Evolutionary conservation across 1,140 invertebrate species (phyloP).

Genomic region (Cataglyphis hispanica): DNA sequence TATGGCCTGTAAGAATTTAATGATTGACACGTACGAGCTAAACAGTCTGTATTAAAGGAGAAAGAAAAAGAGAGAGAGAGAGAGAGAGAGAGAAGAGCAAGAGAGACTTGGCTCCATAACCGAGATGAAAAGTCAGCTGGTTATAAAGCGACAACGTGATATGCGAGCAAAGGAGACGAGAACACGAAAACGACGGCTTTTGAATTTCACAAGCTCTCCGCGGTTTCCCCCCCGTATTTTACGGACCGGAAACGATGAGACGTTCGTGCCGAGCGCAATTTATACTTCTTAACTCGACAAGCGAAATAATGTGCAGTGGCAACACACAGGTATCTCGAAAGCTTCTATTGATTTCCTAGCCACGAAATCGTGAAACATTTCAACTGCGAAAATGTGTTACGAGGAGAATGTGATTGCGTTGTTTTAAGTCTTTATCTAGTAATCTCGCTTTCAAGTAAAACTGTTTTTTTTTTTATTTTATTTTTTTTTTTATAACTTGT

Average conservation of each 20-base stretch:
- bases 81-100: not conserved
- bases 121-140: slow-evolving; percentile 46
- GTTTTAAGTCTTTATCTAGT: not conserved
- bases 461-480: not conserved
- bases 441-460: not conserved
- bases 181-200: slow-evolving; percentile 7
- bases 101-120: not conserved
- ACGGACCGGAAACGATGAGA: slow-evolving; percentile 39
- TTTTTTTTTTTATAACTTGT: not conserved
- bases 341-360: not conserved
- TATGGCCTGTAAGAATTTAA: not conserved
- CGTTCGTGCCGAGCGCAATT: slow-evolving; percentile 41
- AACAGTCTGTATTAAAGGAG: not conserved
- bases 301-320: slow-evolving; percentile 6
- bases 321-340: not conserved
- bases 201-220: slow-evolving; percentile 58
- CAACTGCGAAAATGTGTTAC: not conserved
- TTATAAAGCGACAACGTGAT: slow-evolving; percentile 62
- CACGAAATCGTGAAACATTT: not conserved
- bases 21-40: slow-evolving; percentile 3
- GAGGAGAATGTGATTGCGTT: not conserved
- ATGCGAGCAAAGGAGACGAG: slow-evolving; percentile 27
- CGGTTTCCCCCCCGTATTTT: slow-evolving; percentile 1
- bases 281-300: slow-evolving; percentile 60
- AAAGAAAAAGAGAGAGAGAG: no score